Evolutionary conservation across 2,888 invertebrate genomes (phyloP), one percentile per base, ranked within the genome.

Genomic region (Drosophila buzzatii): DNA sequence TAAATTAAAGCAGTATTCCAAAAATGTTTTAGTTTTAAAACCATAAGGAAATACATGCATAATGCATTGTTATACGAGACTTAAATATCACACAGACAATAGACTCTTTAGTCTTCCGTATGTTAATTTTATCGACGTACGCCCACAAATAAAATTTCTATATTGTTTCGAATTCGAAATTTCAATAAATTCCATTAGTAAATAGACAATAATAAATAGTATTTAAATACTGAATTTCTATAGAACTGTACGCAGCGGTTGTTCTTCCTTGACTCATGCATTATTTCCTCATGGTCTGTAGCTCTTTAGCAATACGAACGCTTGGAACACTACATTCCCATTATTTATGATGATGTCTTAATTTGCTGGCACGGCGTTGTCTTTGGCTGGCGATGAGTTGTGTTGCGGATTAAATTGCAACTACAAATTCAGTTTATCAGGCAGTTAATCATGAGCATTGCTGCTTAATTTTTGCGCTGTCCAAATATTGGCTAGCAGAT

Each of bases 341-440:
- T 76, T 70, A 71, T 76, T 81, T 81, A 81, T 64, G 63, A 10
- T 51, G 31, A 61, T 81, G 18, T 76, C 59, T 64, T 67, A 71
- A 58, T 64, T 52, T 60, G 76, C 45, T 31, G 27, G 59, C 31
- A 31, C 49, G 31, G 6, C 18, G 31, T 27, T 27, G 27, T 27
- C 47, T 47, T 27, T 27, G 27, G 16, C 27, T 2, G 27, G 47
- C 23, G 42, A 53, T 68, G 39, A 65, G 47, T 47, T 55, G 49
- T 55, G 58, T 14, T 39, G 42, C 7, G 37, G n/a, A 49, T 58
- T 65, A 73, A 73, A 82, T 79, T 80, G 76, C 81, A 72, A 65
- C 76, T 57, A 80, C 83, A 80, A 83, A 76, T 76, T 83, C 59
- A 68, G 45, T 71, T 83, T 65, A 62, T 69, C 33, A 23, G 31